A percentile compares a stretch with the other conserved stretches of the same genome.
Evolutionary conservation across 2,113 vertebrate species (phyloP).

Genomic region (Tragelaphus imberbis): DNA sequence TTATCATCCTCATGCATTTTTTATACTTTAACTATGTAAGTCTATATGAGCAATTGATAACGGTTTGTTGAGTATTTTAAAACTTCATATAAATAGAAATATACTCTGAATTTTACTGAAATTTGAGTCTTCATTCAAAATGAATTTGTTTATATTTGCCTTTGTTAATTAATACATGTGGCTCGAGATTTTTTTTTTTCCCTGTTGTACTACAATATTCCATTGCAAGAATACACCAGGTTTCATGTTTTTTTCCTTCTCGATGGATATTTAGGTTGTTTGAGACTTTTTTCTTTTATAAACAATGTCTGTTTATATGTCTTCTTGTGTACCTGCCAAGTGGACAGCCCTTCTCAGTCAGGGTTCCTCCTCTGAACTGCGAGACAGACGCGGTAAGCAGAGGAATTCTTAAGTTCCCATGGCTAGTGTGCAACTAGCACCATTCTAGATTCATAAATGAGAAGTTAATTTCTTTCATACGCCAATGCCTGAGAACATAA

Average conservation of each 20-base stretch:
- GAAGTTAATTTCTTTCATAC: neutral
- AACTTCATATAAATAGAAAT: neutral
- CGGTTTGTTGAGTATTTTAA: neutral
- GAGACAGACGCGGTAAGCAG: neutral
- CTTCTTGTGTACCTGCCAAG: neutral
- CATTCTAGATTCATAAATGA: neutral
- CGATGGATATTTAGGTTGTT: neutral
- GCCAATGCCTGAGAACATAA: neutral
- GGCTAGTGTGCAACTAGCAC: neutral
- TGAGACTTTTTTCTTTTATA: neutral
- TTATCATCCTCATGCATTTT: neutral
- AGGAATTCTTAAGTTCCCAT: neutral
- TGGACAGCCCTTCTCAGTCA: neutral
- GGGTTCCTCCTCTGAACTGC: neutral
- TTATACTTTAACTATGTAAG: neutral
- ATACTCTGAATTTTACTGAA: neutral
- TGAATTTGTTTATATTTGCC: neutral
- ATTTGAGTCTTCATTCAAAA: neutral
- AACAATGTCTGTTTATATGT: neutral
- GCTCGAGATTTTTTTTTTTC: neutral
- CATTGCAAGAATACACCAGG: neutral
- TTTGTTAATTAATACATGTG: neutral
- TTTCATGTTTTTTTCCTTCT: neutral
- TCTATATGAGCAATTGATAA: neutral
- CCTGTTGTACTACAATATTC: neutral